phyloP scores from a whole-genome alignment of 2,797 vertebrate species.

The Tauraco hartlaubi region DNA sequence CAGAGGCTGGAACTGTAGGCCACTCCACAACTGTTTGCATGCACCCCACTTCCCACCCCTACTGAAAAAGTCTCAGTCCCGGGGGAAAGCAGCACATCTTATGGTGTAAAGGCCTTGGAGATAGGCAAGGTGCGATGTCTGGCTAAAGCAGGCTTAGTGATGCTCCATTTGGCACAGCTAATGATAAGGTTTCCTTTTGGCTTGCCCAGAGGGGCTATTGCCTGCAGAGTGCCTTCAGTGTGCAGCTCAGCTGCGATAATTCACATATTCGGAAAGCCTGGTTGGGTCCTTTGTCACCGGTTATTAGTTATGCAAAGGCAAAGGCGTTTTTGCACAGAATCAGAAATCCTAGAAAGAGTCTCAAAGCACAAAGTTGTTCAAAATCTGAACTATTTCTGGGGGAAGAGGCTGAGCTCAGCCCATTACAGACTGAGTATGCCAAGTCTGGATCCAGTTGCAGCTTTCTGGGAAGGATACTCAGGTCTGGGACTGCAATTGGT shows the following conservation, averaged over 20 bases:
- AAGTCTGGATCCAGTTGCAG: neutral
- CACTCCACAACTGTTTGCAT: neutral
- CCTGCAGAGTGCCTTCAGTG: neutral
- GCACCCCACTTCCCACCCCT: neutral
- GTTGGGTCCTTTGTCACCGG: accelerated
- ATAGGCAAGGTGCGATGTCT: neutral
- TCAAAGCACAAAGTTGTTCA: neutral
- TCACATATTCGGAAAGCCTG: neutral
- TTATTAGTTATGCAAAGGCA: neutral
- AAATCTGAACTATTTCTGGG: neutral
- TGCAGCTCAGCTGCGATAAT: neutral
- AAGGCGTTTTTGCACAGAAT: neutral
- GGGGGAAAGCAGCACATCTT: neutral
- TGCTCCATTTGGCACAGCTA: neutral
- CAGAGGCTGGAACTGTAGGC: neutral
- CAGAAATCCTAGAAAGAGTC: slow-evolving; percentile 36
- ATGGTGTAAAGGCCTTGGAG: neutral
- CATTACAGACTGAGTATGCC: neutral
- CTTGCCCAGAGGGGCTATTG: neutral
- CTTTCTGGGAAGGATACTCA: neutral
- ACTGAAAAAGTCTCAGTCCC: neutral
- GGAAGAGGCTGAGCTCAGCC: neutral
- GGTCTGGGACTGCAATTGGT: neutral
- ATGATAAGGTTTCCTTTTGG: neutral
- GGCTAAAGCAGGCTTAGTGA: neutral